Percentiles rank a stretch among this genome's conserved stretches.
Evolutionary conservation across 2,113 vertebrate genomes (phyloP).

Genomic region (Forbesichthys papilliferus): DNA sequence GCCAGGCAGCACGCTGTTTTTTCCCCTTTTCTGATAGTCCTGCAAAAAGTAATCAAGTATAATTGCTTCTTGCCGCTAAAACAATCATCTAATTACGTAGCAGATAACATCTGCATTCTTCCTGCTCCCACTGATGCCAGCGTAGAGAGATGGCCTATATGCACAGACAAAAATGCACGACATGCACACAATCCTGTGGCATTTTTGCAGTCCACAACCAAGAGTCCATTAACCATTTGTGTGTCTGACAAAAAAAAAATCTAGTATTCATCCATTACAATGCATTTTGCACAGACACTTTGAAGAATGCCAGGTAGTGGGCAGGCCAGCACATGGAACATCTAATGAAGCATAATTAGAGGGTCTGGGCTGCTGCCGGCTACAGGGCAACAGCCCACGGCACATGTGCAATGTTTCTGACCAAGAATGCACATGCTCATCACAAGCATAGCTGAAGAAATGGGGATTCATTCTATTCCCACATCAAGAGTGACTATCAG

Average conservation of each 20-base stretch:
- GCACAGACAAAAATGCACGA: neutral
- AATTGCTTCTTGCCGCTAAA: neutral
- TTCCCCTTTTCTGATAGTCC: neutral
- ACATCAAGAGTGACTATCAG: too few species aligned
- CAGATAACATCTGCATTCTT: too few species aligned
- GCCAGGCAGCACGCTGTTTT: neutral
- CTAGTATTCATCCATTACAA: conserved; percentile 2
- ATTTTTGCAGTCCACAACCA: neutral
- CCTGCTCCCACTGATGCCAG: too few species aligned
- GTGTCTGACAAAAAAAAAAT: neutral
- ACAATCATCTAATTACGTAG: too few species aligned
- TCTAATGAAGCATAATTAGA: conserved; percentile 63
- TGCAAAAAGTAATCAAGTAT: neutral
- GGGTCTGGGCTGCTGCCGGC: conserved; percentile 42
- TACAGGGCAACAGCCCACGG: conserved; percentile 4
- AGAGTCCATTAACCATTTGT: neutral
- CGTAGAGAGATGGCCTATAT: neutral
- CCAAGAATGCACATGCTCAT: conserved; percentile 21
- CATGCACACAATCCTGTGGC: neutral
- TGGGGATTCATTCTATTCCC: too few species aligned
- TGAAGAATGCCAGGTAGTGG: conserved; percentile 63
- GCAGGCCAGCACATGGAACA: conserved; percentile 28
- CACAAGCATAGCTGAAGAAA: neutral
- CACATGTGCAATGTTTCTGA: conserved; percentile 45
- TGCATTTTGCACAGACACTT: conserved; percentile 18